Evolutionary conservation across 2,113 vertebrate species (phyloP).

Genomic region (Sinosuthora webbiana): DNA sequence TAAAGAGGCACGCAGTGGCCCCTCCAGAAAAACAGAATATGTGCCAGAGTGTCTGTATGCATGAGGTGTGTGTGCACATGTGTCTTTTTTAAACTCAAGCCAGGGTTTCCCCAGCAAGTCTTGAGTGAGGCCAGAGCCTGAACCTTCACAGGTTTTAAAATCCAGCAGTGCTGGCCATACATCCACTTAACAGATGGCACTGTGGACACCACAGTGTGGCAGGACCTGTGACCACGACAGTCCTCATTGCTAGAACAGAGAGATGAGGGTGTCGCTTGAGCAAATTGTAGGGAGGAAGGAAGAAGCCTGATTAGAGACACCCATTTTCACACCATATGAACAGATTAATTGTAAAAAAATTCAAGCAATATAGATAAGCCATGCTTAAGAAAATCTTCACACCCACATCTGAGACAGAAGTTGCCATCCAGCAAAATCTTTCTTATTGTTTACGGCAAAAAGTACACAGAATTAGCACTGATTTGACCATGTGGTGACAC

Average conservation of each 20-base stretch:
- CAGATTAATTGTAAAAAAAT: background rate
- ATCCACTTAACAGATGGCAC: background rate
- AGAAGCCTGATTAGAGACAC: background rate
- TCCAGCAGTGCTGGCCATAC: background rate
- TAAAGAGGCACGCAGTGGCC: background rate
- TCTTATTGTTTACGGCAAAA: background rate
- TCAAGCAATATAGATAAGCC: background rate
- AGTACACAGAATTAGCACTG: background rate
- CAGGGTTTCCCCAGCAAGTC: background rate
- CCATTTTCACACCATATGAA: background rate
- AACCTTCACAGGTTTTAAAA: background rate
- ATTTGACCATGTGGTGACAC: background rate
- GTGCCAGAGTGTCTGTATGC: background rate
- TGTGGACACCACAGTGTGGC: background rate
- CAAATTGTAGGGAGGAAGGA: background rate
- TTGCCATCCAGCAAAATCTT: background rate
- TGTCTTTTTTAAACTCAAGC: background rate
- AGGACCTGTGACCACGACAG: fast-evolving
- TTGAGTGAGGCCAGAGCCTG: background rate
- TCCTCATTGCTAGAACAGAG: background rate
- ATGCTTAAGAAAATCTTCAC: background rate
- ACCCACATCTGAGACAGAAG: background rate
- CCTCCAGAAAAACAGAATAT: background rate
- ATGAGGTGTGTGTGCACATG: fast-evolving
- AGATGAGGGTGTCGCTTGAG: background rate